Percentiles rank a stretch among this genome's conserved stretches.
Evolutionary conservation across 2,888 invertebrate genomes (phyloP).

Genomic region (Drosophila flavopinicola): DNA sequence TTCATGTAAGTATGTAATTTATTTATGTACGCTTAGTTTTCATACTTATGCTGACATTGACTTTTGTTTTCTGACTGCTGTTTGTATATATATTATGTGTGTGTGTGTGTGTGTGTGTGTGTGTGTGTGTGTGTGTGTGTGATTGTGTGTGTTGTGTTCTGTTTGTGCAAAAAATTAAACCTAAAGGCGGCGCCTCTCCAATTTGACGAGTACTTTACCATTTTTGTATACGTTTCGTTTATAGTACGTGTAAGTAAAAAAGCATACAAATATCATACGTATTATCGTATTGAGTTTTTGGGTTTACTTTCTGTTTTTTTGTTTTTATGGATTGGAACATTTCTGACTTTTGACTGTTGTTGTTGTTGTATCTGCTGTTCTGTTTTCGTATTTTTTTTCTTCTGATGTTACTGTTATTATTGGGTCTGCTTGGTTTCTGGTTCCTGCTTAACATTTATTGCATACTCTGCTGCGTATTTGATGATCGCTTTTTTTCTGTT

Average conservation of each 20-base stretch:
- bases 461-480: slow-evolving; percentile 54
- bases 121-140: slow-evolving; percentile 19
- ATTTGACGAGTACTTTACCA: slow-evolving; percentile 20
- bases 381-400: no score
- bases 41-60: slow-evolving; percentile 65
- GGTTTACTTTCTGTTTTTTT: slow-evolving; percentile 20
- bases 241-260: slow-evolving; percentile 66
- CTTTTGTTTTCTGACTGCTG: slow-evolving; percentile 28
- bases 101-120: slow-evolving; percentile 15
- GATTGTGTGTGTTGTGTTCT: slow-evolving; percentile 23
- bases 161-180: slow-evolving; percentile 59
- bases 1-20: slow-evolving; percentile 44
- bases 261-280: slow-evolving; percentile 72
- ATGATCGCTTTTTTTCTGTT: slow-evolving; percentile 43
- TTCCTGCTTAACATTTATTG: slow-evolving; percentile 66
- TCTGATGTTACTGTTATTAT: slow-evolving; percentile 38
- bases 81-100: slow-evolving; percentile 17
- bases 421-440: slow-evolving; percentile 58
- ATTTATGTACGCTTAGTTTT: slow-evolving; percentile 53
- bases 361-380: slow-evolving; percentile 34
- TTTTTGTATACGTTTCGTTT: slow-evolving; percentile 38
- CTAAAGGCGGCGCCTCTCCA: slow-evolving; percentile 53
- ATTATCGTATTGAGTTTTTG: slow-evolving; percentile 37
- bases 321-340: slow-evolving; percentile 49
- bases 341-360: slow-evolving; percentile 36